Base-by-base conservation (phyloP, 30 jellyfish, hydroid and myxozoan species). In the Pelagia noctiluca region DNA sequence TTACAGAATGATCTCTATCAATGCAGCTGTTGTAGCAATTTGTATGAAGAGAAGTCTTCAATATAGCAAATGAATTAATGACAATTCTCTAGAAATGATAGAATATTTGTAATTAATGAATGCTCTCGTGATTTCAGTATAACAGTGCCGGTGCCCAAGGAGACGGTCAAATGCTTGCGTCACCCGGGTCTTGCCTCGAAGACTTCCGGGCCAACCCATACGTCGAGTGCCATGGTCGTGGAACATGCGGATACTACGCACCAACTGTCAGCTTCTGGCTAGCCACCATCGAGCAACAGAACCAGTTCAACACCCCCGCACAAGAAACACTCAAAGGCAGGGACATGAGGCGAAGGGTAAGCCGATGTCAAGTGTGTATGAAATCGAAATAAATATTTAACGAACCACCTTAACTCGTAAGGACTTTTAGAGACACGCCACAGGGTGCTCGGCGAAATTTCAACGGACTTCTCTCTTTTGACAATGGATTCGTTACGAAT, bases 141-240 rank as follows among this genome's bases (percentile, higher is more conserved):
- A 94, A 87, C 90, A 76, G 96, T 60, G 97, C 97, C 33, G 99
- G 99, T 25, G 99, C 97, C 31, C 89, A 87, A 88, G 99, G 99
- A 22, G 88, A 87, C 49, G 99, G 99, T 3, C 99, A 94, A 82
- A 69, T 81, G 50, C 89, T 94, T 25, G 88, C 94, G 21, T 94
- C 99, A 25, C 88, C 99, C 0, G 99, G 99, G 26, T 94, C 99
- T 5, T 94, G 99, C 62, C 76, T 94, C 7, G 88, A 78, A 71
- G 97, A 94, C 69, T 88, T 94, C 94, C 93, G 99, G 23, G 88
- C 93, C 84, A 84, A 84, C 48, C 99, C 99, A 8, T 94, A 78
- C 96, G 85, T 94, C 65, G 99, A 94, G 53, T 94, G 99, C 86
- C 99, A 94, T 42, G 99, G 99, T 28, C 90, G 96, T 24, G 99